phyloP scores from a whole-genome alignment of 1,140 invertebrate genomes.

The Caenorhabditis inopinata region DNA sequence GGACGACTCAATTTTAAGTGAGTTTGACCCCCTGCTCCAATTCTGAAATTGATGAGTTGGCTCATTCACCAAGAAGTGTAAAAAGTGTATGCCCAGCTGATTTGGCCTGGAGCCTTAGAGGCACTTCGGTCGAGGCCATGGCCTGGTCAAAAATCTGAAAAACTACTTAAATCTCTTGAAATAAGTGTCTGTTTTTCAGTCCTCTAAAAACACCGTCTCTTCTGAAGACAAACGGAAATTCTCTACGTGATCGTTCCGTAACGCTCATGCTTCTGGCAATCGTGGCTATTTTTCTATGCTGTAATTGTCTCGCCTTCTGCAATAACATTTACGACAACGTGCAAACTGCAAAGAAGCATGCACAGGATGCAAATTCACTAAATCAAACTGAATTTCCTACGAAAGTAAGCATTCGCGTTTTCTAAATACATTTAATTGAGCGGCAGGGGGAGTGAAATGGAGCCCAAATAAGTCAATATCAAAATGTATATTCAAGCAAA shows the following conservation, averaged over 20 bases:
- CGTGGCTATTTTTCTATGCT: constrained; percentile 62
- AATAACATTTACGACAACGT: constrained; percentile 61
- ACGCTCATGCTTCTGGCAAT: constrained; percentile 66
- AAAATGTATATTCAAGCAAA: too few species aligned
- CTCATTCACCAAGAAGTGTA: too few species aligned
- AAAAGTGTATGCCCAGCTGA: too few species aligned
- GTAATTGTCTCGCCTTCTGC: constrained; percentile 64
- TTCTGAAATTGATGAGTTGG: too few species aligned
- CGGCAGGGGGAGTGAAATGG: too few species aligned
- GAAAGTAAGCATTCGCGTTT: background rate
- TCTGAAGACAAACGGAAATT: constrained; percentile 60
- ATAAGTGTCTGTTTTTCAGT: background rate
- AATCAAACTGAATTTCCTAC: background rate
- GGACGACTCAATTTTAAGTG: constrained; percentile 54
- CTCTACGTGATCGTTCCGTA: constrained; percentile 58
- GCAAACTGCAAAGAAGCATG: constrained; percentile 6
- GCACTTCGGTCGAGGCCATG: background rate
- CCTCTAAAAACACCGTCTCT: constrained; percentile 52
- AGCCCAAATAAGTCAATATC: too few species aligned
- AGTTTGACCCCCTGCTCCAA: too few species aligned
- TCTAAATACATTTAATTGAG: too few species aligned
- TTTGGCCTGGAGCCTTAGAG: too few species aligned
- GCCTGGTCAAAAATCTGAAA: background rate
- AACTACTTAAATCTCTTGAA: background rate
- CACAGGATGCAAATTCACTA: background rate